These are phyloP conservation scores for Melipona bicolor DNA, from an alignment of 2,888 invertebrate species.

Conservation along the genomic window DNA sequence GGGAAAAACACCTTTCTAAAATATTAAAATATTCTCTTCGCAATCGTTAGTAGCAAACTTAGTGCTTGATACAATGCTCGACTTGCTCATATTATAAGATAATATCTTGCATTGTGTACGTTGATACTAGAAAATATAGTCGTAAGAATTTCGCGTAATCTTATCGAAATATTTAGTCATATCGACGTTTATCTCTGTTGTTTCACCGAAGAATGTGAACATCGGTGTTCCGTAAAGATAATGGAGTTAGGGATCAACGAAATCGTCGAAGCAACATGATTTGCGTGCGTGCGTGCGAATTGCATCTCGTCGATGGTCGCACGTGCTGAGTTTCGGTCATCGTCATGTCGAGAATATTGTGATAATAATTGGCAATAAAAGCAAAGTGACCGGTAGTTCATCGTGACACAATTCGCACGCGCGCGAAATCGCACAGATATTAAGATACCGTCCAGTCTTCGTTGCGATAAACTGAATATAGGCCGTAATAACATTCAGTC, in stretches of 20 bases:
- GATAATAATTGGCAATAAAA: conserved; percentile 16
- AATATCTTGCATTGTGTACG: background rate
- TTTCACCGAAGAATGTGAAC: background rate
- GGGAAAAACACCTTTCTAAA: background rate
- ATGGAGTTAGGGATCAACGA: background rate
- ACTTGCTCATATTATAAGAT: background rate
- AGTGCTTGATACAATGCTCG: background rate
- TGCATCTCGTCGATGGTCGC: conserved; percentile 21
- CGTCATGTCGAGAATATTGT: conserved; percentile 23
- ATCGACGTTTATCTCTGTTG: conserved; percentile 7
- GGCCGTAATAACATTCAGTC: background rate
- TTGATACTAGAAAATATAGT: background rate
- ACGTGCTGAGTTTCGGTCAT: conserved; percentile 14
- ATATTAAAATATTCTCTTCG: fast-evolving
- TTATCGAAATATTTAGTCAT: conserved; percentile 22
- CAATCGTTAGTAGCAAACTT: background rate
- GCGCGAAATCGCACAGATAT: background rate
- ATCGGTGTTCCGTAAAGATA: background rate
- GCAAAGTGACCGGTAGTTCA: conserved; percentile 23
- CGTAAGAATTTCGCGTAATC: conserved; percentile 22
- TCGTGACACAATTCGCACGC: background rate
- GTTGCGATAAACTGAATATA: conserved; percentile 26
- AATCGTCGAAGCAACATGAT: background rate
- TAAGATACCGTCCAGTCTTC: conserved; percentile 19
- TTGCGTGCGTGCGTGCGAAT: conserved; percentile 26